These are phyloP conservation scores for Pitta sordida DNA, from an alignment of 2,113 vertebrate species.

Conservation along the genomic window DNA sequence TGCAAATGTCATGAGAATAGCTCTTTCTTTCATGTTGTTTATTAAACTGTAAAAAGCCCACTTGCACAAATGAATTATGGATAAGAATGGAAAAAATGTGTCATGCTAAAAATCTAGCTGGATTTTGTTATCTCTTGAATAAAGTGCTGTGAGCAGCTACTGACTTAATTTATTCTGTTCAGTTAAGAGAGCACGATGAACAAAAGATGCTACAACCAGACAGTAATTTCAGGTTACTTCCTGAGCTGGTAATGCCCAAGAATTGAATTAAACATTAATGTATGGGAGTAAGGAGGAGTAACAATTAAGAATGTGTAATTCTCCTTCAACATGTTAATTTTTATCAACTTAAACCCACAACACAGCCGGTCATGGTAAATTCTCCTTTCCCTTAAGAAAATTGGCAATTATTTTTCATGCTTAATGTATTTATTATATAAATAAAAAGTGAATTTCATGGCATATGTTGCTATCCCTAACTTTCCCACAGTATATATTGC, in stretches of 20 bases:
- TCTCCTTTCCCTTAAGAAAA: background rate
- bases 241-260: background rate
- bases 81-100: constrained; percentile 45
- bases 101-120: background rate
- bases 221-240: background rate
- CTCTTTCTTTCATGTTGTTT: constrained; percentile 22
- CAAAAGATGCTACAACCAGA: background rate
- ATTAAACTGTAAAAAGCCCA: constrained; percentile 50
- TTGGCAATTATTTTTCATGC: background rate
- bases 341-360: background rate
- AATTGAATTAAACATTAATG: background rate
- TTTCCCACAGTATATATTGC: background rate
- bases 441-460: background rate
- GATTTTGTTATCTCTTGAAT: background rate
- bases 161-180: background rate
- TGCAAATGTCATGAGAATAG: constrained; percentile 20
- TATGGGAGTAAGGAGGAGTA: background rate
- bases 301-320: background rate
- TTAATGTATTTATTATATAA: background rate
- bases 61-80: constrained; percentile 45
- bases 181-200: background rate
- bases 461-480: background rate
- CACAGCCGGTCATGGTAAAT: background rate
- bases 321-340: background rate
- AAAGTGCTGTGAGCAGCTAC: background rate